These are phyloP conservation scores for Pseudomyrmex cubaensis DNA, from an alignment of 1,140 invertebrate species.

Conservation along the genomic window DNA sequence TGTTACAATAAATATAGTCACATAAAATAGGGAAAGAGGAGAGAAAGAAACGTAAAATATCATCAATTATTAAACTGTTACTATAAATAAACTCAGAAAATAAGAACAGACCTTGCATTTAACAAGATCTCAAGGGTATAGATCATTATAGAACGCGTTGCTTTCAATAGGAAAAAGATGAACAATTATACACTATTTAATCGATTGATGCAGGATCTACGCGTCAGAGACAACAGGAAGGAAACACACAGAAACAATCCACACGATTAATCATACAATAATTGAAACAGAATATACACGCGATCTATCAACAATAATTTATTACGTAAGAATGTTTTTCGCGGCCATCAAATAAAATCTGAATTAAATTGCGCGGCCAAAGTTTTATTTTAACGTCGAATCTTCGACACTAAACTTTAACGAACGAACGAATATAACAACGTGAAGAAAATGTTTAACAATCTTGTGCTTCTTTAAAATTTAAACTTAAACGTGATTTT, in stretches of 20 bases:
- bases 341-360: no score
- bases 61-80: constrained; percentile 22
- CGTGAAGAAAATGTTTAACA: neutral
- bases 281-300: neutral
- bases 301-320: neutral
- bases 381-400: no score
- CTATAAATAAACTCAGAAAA: constrained; percentile 26
- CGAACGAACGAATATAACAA: no score
- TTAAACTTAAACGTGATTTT: neutral
- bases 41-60: constrained; percentile 6
- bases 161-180: neutral
- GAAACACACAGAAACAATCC: neutral
- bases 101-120: constrained; percentile 1
- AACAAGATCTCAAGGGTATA: constrained; percentile 25
- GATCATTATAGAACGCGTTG: neutral
- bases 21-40: neutral
- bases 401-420: no score
- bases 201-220: neutral
- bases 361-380: no score
- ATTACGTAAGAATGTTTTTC: neutral
- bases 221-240: neutral
- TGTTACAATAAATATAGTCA: constrained; percentile 24
- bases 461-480: neutral
- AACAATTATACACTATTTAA: neutral
- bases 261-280: neutral